Base-by-base conservation (phyloP, 2,888 invertebrate species). In the Caenorhabditis drosophilae region DNA sequence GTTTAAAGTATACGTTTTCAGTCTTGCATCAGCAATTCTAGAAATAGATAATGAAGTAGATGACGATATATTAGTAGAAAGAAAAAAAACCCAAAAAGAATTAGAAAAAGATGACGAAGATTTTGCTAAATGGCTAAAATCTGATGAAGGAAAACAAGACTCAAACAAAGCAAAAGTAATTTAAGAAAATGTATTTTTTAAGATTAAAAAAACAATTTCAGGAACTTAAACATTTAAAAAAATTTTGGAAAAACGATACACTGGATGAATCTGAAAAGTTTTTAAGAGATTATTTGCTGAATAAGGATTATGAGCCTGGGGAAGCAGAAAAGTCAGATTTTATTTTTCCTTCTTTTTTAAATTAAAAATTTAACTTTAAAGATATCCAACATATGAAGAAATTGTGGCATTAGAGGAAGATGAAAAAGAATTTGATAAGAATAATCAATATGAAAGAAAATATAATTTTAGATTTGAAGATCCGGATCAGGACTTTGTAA, bases 381-480 rank as follows among this genome's bases (percentile, higher is more conserved):
- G 84, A 47, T 76, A 84, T 57, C 85, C 86, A 0, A 83, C 85
- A 0, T 85, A 90, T 81, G 89, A 89, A 68, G 90, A 90, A 84
- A 87, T 90, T 70, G 86, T 89, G 6, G 88, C 89, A 61, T 87
- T 88, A 0, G 90, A 90, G 0, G 91, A 90, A 54, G 93, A 94
- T 82, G 92, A 93, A 83, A 86, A 88, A 70, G 88, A 88, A 68
- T 56, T 79, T 44, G 90, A 91, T 77, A 89, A 90, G 82, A 92
- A 92, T 84, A 92, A 91, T 69, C 89, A 90, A 84, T 97, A 94
- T 86, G 96, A 97, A 83, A 88, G 91, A 44, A 94, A 95, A 73
- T 97, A 90, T 85, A 96, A 97, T 87, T 95, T 93, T 84, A 88
- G 97, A 67, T 97, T 90, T 84, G 95, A 98, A 85, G 95, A 97